Evolutionary conservation across 2,797 vertebrate genomes (phyloP), one percentile per base, ranked within the genome.

Genomic region (Glyptemys insculpta): DNA sequence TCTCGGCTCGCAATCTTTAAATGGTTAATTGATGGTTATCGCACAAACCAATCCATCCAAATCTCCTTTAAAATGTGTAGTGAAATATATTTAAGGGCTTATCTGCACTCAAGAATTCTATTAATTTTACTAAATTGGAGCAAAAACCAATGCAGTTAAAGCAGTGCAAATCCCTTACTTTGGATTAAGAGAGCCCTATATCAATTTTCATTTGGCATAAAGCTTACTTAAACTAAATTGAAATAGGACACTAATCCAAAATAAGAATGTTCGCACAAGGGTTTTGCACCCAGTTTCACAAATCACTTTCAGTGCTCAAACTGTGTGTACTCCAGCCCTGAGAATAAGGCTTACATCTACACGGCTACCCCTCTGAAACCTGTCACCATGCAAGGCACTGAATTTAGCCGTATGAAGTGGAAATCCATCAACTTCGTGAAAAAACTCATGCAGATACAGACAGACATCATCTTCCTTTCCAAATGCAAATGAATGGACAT

Each of bases 141-240:
- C 76, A 76, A 7, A 93, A 68, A 85, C 44, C 8, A 27, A 52
- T 65, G 31, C 62, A 65, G 21, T 89, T 79, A 23, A 57, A 23
- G 41, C 8, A 11, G 2, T 29, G 14, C 12, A 18, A 1, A 0
- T 1, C 4, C 85, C 23, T 29, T 83, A 47, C 53, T 72, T 47
- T 81, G 74, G 62, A 6, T 7, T 5, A 86, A 47, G 18, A 9
- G 25, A 94, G 79, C 37, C 81, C 85, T 76, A 86, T 16, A 76
- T 47, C 23, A n/a, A n/a, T 72, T 91, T 85, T 29, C 21, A 72
- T 49, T 53, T 23, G 87, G n/a, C 52, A 90, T 87, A 88, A 87
- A 34, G 23, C 34, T 14, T 47, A 21, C 44, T 90, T 84, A 50
- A 90, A 52, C 27, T 86, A 72, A 8, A 47, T 19, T 49, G 79